Percentiles rank a stretch among this genome's conserved stretches.
Conservation (phyloP, 1,140 invertebrate genomes). For the Papilio xuthus region DNA sequence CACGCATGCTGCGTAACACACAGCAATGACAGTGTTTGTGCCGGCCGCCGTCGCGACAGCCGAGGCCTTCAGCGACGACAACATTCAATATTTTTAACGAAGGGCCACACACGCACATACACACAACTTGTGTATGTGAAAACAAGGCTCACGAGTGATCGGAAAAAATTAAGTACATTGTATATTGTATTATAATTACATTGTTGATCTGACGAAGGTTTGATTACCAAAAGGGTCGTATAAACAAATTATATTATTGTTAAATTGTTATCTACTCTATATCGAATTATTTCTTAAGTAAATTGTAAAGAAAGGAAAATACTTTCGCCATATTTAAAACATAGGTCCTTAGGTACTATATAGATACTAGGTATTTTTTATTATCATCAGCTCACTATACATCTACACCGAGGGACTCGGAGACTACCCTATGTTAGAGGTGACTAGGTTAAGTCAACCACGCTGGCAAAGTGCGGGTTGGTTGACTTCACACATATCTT, state of each 20-base stretch:
- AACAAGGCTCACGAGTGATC: constrained; percentile 2
- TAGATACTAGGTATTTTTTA: no score
- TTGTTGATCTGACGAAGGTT: background rate
- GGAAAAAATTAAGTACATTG: constrained; percentile 19
- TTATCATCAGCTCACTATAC: no score
- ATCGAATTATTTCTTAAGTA: no score
- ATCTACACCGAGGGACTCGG: no score
- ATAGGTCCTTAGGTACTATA: no score
- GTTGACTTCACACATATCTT: no score
- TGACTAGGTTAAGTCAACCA: no score
- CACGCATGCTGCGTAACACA: constrained; percentile 66
- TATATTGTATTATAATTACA: constrained; percentile 11
- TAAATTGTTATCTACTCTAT: background rate
- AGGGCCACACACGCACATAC: constrained; percentile 45
- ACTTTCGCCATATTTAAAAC: no score
- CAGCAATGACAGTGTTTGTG: constrained; percentile 54
- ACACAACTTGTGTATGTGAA: constrained; percentile 28
- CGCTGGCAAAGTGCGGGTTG: no score
- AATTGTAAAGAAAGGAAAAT: no score
- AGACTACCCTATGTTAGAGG: no score
- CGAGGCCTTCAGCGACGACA: constrained; percentile 55
- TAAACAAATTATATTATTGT: background rate
- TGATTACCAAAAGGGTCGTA: background rate
- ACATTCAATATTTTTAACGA: constrained; percentile 57
- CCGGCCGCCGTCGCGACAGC: constrained; percentile 42